Evolutionary conservation across 2,113 vertebrate species (phyloP).

Genomic region (Empidonax alnorum): DNA sequence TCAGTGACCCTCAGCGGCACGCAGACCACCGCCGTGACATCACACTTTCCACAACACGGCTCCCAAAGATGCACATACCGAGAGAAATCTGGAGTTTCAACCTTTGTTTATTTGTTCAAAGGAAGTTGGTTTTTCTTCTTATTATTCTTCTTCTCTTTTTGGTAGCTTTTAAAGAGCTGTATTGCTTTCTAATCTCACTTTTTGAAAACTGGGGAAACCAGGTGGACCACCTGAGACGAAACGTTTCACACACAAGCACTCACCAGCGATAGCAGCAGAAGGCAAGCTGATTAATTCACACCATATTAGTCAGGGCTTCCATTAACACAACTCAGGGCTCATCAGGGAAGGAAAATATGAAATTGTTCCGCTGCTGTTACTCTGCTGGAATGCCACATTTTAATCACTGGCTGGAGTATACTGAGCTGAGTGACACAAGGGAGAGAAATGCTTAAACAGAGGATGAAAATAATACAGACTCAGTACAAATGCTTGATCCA

Average conservation of each 20-base stretch:
- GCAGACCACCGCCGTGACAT: conserved; percentile 73
- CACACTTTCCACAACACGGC: conserved; percentile 71
- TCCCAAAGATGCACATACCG: conserved; percentile 65
- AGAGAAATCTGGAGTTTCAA: conserved; percentile 45
- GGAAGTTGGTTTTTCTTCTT: conserved; percentile 30
- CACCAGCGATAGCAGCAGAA: conserved; percentile 36
- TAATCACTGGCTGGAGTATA: conserved; percentile 36
- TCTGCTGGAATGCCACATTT: conserved; percentile 39
- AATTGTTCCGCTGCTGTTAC: conserved; percentile 47
- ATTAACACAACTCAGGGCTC: conserved; percentile 46
- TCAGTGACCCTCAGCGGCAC: conserved; percentile 76
- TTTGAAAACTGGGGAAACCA: not conserved
- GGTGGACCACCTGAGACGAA: conserved; percentile 34
- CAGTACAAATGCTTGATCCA: conserved; percentile 21
- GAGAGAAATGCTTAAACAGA: conserved; percentile 45
- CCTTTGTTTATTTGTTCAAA: conserved; percentile 60
- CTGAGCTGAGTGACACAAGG: conserved; percentile 26
- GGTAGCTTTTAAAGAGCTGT: conserved; percentile 28
- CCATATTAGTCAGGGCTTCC: conserved; percentile 51
- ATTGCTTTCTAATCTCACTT: conserved; percentile 27
- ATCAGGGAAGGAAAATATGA: conserved; percentile 56
- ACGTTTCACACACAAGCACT: not conserved
- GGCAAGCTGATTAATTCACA: conserved; percentile 41
- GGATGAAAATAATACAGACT: conserved; percentile 33
- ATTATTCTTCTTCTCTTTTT: not conserved